phyloP scores from a whole-genome alignment of 92 coral and sea anemone species.

The Metridium senile region DNA sequence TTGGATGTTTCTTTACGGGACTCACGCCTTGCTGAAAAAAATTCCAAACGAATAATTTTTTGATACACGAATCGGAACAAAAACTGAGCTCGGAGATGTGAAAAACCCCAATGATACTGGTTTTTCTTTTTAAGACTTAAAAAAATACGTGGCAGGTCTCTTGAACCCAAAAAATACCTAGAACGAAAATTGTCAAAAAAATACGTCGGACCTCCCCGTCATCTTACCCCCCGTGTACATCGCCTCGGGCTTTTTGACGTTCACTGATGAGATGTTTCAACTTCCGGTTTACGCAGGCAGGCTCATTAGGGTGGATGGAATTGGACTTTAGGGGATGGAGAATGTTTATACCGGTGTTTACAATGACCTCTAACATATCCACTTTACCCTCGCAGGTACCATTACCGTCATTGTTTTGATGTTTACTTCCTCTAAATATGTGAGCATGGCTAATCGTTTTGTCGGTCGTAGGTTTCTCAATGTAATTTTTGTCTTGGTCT shows the following conservation, averaged over 20 bases:
- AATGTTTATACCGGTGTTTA: slow-evolving; percentile 45
- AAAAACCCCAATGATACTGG: no score
- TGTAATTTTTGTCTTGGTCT: not conserved
- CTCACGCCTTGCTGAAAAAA: no score
- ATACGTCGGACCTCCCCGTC: no score
- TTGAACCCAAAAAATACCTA: no score
- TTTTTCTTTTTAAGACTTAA: no score
- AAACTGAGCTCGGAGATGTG: no score
- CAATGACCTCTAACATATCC: slow-evolving; percentile 38
- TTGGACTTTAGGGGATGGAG: slow-evolving; percentile 45
- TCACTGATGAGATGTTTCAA: slow-evolving; percentile 52
- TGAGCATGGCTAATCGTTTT: not conserved
- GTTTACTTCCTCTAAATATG: slow-evolving; percentile 35
- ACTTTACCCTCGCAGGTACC: slow-evolving; percentile 55
- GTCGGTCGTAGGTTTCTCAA: not conserved
- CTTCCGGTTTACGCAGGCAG: slow-evolving; percentile 62
- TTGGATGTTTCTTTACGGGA: no score
- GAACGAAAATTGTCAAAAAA: no score
- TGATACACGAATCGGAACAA: no score
- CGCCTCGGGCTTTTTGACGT: slow-evolving; percentile 54
- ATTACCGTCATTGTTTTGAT: slow-evolving; percentile 30
- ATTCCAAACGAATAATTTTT: no score
- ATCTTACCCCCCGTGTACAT: no score
- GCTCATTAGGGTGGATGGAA: slow-evolving; percentile 51
- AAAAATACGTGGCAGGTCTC: no score